A percentile compares a stretch with the other conserved stretches of the same genome.
Conservation (phyloP, 1,140 invertebrate genomes). For the Caenorhabditis inopinata region DNA sequence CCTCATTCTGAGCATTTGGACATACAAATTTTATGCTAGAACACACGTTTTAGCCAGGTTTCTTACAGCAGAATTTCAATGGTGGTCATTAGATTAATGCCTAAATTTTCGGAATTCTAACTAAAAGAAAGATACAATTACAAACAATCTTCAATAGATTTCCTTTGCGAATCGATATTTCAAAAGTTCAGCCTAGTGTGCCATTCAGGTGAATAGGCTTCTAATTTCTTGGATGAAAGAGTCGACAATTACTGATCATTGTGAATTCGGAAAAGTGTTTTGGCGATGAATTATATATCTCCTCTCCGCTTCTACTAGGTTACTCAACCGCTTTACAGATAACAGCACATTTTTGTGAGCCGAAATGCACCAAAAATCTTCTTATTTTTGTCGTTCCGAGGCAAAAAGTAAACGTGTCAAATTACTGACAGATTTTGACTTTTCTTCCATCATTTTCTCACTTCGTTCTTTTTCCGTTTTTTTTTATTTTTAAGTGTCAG, state of each 20-base stretch:
- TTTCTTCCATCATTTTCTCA: neutral
- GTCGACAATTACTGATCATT: too few relatives aligned
- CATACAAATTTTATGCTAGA: too few relatives aligned
- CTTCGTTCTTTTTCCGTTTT: neutral
- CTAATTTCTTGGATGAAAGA: neutral
- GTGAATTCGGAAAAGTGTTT: neutral
- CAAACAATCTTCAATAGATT: too few relatives aligned
- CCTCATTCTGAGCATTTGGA: too few relatives aligned
- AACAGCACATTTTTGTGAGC: neutral
- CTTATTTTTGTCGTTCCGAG: neutral
- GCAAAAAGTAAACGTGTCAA: conserved; percentile 5
- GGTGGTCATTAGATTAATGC: too few relatives aligned
- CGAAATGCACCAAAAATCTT: conserved; percentile 17
- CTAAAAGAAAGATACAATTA: too few relatives aligned
- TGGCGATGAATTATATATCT: neutral
- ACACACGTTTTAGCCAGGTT: too few relatives aligned
- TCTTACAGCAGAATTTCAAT: too few relatives aligned
- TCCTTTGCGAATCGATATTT: too few relatives aligned
- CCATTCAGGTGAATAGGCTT: too few relatives aligned
- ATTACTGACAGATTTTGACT: conserved; percentile 22
- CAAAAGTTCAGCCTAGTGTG: too few relatives aligned
- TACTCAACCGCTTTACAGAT: neutral
- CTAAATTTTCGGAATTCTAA: too few relatives aligned
- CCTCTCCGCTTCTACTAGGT: neutral
- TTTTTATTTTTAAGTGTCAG: neutral